Percentiles rank a stretch among this genome's conserved stretches.
Conservation (phyloP, 2,888 invertebrate genomes). For the Ophonus ardosiacus region DNA sequence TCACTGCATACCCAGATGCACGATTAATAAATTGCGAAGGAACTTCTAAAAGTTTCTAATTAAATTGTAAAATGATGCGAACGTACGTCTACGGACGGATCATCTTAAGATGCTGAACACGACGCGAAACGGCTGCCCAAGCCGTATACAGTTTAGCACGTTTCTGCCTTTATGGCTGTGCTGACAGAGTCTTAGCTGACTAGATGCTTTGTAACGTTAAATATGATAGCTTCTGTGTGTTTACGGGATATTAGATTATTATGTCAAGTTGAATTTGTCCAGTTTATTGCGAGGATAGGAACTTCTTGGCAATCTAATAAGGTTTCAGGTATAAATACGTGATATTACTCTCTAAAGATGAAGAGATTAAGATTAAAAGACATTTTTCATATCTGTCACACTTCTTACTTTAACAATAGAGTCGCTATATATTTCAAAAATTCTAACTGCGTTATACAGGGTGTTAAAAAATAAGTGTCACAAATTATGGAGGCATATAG, state of each 20-base stretch:
- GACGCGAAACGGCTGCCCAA: not conserved
- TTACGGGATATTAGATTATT: constrained; percentile 30
- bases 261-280: constrained; percentile 13
- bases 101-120: constrained; percentile 24
- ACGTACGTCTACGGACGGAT: not conserved
- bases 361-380: not conserved
- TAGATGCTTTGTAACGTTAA: constrained; percentile 14
- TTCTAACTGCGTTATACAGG: too few species aligned
- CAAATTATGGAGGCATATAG: too few species aligned
- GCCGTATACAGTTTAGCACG: constrained; percentile 18
- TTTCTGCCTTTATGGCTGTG: constrained; percentile 8
- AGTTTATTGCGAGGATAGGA: not conserved
- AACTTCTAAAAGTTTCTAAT: constrained; percentile 25
- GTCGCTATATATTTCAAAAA: too few species aligned
- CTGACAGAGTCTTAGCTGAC: constrained; percentile 15
- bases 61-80: constrained; percentile 33
- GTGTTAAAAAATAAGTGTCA: too few species aligned
- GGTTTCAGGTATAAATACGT: not conserved
- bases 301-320: not conserved
- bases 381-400: not conserved
- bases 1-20: constrained; percentile 19
- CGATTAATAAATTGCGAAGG: not conserved
- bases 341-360: not conserved
- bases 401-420: too few species aligned
- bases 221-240: constrained; percentile 20